Evolutionary conservation across 2,113 vertebrate species (phyloP), one percentile per base, ranked within the genome.

Genomic region (Leucoraja erinaceus): DNA sequence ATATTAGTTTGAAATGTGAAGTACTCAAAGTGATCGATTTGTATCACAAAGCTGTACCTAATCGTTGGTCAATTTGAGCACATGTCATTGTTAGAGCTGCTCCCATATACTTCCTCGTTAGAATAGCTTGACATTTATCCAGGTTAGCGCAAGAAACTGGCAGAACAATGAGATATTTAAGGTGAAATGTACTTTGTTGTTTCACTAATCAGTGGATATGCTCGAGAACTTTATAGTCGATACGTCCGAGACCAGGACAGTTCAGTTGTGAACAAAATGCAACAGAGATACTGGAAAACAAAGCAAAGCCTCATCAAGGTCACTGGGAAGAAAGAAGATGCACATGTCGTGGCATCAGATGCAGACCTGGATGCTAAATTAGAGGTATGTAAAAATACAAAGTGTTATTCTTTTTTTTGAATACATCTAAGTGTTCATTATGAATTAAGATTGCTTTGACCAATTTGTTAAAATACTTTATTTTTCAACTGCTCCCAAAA

Each of bases 281-380:
- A 99, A 93, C 98, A 98, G 96, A 98, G 97, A 91, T 99, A 98
- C 94, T 99, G 99, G 99, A 99, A 98, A 94, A 99, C 98, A 61
- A 99, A 99, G 93, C 99, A 99, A 96, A 98, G 98, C 0, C 96
- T 99, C 93, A 98, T 99, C 94, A 98, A 98, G 95, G 99, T 97
- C 92, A 99, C 98, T 0, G 98, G 99, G 63, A 99, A 99, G 96
- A 99, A 98, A 93, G 98, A 99, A 94, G 99, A 99, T 92, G 97
- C 98, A 1, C 97, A 99, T 28, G 98, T 99, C 10, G 98, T 99
- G 54, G 98, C 98, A 47, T 99, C 98, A 0, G 99, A 99, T 31
- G 98, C 98, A 3, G 98, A 98, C 90, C 96, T 99, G 94, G 99
- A 99, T n/a, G 97, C 96, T 93, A 99, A 99, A 93, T 96, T 99